phyloP scores from a whole-genome alignment of 1,140 invertebrate genomes.

The Drosophila simulans region DNA sequence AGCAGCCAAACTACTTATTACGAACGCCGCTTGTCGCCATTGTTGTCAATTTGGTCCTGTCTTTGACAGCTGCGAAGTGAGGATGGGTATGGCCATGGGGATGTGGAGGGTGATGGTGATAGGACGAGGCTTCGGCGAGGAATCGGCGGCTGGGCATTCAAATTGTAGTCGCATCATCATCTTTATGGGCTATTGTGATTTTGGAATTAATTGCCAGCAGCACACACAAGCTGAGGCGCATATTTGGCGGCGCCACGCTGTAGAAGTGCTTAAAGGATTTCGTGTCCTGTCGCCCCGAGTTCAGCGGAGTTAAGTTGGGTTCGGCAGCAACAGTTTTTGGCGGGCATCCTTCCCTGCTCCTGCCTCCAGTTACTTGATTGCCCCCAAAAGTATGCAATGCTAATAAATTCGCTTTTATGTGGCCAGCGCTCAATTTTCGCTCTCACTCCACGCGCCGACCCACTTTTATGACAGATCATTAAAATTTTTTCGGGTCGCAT shows the following conservation, averaged over 20 bases:
- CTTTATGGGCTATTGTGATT: constrained; percentile 83
- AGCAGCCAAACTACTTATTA: constrained; percentile 72
- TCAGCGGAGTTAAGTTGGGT: constrained; percentile 38
- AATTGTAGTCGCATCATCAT: constrained; percentile 81
- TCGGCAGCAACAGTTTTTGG: constrained; percentile 53
- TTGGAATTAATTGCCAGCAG: constrained; percentile 76
- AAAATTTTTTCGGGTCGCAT: constrained; percentile 61
- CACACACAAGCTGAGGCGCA: constrained; percentile 41
- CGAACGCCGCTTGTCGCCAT: constrained; percentile 76
- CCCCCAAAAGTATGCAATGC: constrained; percentile 79
- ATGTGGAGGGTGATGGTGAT: background rate
- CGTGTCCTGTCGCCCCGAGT: constrained; percentile 41
- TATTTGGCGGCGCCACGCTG: constrained; percentile 64
- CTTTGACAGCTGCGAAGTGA: constrained; percentile 63
- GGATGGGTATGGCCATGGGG: background rate
- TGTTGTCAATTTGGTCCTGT: constrained; percentile 73
- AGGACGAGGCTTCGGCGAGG: background rate
- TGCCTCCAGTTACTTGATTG: constrained; percentile 70
- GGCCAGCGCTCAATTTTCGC: constrained; percentile 45
- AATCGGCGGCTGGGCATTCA: constrained; percentile 53
- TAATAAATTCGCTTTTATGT: constrained; percentile 79
- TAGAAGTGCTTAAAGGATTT: constrained; percentile 76
- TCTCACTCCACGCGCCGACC: background rate
- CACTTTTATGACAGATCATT: constrained; percentile 81
- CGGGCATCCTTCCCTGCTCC: background rate